Evolutionary conservation across 1,140 invertebrate genomes (phyloP).

Genomic region (Drosophila hydei): DNA sequence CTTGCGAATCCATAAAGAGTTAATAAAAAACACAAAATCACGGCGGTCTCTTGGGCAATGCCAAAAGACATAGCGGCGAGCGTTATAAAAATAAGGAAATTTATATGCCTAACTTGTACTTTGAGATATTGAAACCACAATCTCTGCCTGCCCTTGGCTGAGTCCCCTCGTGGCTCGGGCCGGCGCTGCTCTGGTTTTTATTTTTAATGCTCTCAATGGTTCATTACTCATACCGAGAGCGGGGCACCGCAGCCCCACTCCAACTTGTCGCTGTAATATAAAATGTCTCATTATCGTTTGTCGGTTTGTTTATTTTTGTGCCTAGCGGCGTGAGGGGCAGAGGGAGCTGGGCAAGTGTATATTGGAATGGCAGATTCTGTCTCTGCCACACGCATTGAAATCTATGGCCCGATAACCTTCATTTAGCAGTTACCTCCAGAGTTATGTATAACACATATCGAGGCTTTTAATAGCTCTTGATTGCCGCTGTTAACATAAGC

Average conservation of each 20-base stretch:
- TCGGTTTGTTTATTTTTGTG: constrained; percentile 55
- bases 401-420: constrained; percentile 36
- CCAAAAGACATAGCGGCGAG: constrained; percentile 16
- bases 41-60: constrained; percentile 53
- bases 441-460: constrained; percentile 64
- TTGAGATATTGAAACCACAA: constrained; percentile 43
- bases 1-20: constrained; percentile 80
- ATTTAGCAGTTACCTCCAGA: constrained; percentile 26
- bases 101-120: constrained; percentile 67
- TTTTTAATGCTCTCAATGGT: constrained; percentile 60
- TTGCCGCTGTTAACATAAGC: constrained; percentile 75
- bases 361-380: background rate
- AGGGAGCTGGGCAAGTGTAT: background rate
- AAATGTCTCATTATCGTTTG: constrained; percentile 78
- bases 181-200: constrained; percentile 49
- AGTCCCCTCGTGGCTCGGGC: constrained; percentile 3
- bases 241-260: constrained; percentile 10
- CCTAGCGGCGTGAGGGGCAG: constrained; percentile 14
- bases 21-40: constrained; percentile 81
- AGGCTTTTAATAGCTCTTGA: constrained; percentile 74
- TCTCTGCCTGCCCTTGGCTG: constrained; percentile 7
- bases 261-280: constrained; percentile 49
- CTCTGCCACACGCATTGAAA: constrained; percentile 17
- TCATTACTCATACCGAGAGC: constrained; percentile 51
- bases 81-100: constrained; percentile 76